These are phyloP conservation scores for Hippocampus abdominalis DNA, from an alignment of 2,113 vertebrate species.

Conservation along the genomic window DNA sequence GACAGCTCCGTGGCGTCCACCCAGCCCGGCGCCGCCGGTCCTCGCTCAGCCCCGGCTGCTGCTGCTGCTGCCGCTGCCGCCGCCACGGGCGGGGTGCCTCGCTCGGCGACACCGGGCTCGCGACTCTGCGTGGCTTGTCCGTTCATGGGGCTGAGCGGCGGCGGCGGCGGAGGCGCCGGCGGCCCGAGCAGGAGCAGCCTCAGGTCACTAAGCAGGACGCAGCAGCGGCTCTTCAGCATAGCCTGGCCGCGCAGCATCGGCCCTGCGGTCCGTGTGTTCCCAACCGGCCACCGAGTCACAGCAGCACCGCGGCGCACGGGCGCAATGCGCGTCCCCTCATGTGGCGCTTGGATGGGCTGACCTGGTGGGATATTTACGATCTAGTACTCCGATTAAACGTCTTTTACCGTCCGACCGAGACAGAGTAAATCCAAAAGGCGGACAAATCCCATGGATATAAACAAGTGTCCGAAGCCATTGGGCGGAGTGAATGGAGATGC, in stretches of 20 bases:
- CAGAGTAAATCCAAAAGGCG: conserved; percentile 41
- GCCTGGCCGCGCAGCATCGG: conserved; percentile 87
- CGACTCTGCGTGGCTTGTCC: conserved; percentile 66
- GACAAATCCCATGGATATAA: conserved; percentile 64
- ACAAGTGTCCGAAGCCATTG: conserved; percentile 75
- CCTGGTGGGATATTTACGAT: conserved; percentile 1
- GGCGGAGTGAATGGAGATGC: conserved; percentile 40
- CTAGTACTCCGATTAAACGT: conserved; percentile 11
- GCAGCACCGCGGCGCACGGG: conserved; percentile 63
- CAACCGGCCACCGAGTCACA: conserved; percentile 65
- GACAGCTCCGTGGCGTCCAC: conserved; percentile 78
- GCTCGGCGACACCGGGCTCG: conserved; percentile 64
- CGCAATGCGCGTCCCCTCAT: conserved; percentile 32
- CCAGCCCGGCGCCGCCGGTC: conserved; percentile 75
- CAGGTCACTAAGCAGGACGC: conserved; percentile 95
- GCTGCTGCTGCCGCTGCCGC: conserved; percentile 56
- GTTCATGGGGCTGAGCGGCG: conserved; percentile 80
- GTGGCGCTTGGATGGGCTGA: neutral
- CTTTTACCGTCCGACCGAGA: conserved; percentile 37
- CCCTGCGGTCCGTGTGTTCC: conserved; percentile 47
- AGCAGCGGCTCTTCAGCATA: conserved; percentile 96
- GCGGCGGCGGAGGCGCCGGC: conserved; percentile 75
- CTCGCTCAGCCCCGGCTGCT: conserved; percentile 49
- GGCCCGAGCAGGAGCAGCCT: conserved; percentile 91
- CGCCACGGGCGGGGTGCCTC: conserved; percentile 62